Percentiles rank a stretch among this genome's conserved stretches.
phyloP scores from a whole-genome alignment of 2,888 invertebrate genomes.

The Philhelius pedissequus region DNA sequence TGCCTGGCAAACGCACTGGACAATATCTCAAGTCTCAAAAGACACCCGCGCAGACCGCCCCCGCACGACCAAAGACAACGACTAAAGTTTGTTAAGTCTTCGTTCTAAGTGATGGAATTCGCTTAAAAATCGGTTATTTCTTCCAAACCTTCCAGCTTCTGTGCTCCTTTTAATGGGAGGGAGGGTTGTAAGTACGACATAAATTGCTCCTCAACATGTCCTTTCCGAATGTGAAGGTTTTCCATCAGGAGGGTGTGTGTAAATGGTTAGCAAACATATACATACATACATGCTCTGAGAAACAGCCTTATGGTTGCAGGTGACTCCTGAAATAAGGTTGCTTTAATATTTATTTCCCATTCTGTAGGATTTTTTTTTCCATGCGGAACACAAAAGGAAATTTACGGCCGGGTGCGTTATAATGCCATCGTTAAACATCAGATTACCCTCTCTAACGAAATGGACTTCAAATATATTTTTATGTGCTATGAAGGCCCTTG shows the following conservation, averaged over 20 bases:
- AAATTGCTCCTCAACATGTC: conserved; percentile 52
- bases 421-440: conserved; percentile 60
- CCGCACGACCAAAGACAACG: too few relatives aligned
- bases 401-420: conserved; percentile 49
- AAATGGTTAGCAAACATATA: conserved; percentile 20
- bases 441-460: conserved; percentile 37
- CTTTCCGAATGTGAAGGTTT: conserved; percentile 11
- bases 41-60: too few relatives aligned
- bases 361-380: neutral
- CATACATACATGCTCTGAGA: conserved; percentile 7
- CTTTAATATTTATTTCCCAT: conserved; percentile 37
- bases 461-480: conserved; percentile 43
- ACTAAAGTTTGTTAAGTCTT: neutral
- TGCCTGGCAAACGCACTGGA: neutral
- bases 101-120: conserved; percentile 22
- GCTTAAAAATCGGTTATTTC: conserved; percentile 44
- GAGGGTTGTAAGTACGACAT: conserved; percentile 33
- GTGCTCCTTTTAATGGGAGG: conserved; percentile 12
- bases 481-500: conserved; percentile 30
- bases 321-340: conserved; percentile 10
- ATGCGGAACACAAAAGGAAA: conserved; percentile 37
- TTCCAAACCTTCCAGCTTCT: neutral
- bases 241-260: neutral
- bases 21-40: conserved; percentile 15
- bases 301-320: conserved; percentile 28